Evolutionary conservation across 1,140 invertebrate genomes (phyloP), one percentile per base, ranked within the genome.

Genomic region (Drosophila malerkotliana): DNA sequence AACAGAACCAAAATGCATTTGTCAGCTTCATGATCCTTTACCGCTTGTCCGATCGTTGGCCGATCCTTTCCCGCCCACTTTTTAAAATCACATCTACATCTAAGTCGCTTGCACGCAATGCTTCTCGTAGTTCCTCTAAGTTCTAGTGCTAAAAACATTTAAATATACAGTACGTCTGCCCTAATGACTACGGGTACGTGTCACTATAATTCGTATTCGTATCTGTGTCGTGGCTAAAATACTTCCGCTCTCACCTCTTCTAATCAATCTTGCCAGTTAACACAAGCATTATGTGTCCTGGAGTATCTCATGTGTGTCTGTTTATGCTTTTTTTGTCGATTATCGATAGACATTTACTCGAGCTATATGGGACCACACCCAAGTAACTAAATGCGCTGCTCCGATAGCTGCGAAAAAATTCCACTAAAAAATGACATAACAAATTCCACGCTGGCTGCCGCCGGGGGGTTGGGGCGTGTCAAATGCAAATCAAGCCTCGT

Each of bases 111-210:
- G 71, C 58, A 63, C 41, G 41, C 41, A 44, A 52, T 64, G 72
- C 72, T 58, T 30, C 67, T 52, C 75, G 59, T 62, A 82, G 79
- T 79, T 79, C 64, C 60, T 68, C 80, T 83, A 84, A 63, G n/a
- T 72, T 87, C 84, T 89, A 89, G 79, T 84, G 84, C 83, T 88
- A 84, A 87, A 89, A 87, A 82, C 79, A 83, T 82, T 74, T 87
- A 84, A 88, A 89, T 79, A 51, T 79, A 82, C 71, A 83, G 63
- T 82, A 83, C 79, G 77, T 75, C 71, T 75, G 68, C 32, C 58
- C 67, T 71, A 89, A 57, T 54, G 53, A 66, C 74, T 64, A 72
- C 57, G 72, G 45, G 52, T 62, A 57, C 53, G 45, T 10, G 45
- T 24, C 44, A 47, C 15, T 15, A 47, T 21, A 21, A 12, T 37